These are phyloP conservation scores for Dendrocincla tyrannina DNA, from an alignment of 2,797 vertebrate genomes.

Conservation along the genomic window DNA sequence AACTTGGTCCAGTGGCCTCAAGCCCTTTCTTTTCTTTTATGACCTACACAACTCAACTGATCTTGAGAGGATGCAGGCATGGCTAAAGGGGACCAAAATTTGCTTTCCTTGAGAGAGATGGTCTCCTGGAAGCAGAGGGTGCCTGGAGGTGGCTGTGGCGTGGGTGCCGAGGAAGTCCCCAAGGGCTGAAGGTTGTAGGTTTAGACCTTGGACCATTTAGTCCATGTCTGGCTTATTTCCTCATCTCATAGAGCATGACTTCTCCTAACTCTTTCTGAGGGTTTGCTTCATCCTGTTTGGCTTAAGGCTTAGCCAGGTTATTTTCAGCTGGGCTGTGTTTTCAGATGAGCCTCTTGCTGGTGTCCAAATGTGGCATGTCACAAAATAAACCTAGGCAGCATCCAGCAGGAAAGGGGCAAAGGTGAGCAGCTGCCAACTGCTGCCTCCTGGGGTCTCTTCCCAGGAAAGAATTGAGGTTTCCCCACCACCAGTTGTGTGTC, in stretches of 20 bases:
- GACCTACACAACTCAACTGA: background rate
- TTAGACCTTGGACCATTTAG: background rate
- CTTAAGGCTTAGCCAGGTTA: background rate
- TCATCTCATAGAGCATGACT: background rate
- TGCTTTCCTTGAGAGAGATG: fast-evolving
- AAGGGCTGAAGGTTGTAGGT: background rate
- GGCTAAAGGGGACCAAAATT: background rate
- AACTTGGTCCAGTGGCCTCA: background rate
- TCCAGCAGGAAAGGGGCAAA: fast-evolving
- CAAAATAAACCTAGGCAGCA: background rate
- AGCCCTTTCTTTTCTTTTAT: background rate
- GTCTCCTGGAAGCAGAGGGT: background rate
- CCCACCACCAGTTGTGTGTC: fast-evolving
- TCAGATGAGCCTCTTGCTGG: background rate
- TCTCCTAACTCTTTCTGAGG: background rate
- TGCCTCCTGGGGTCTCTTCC: background rate
- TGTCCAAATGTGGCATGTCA: fast-evolving
- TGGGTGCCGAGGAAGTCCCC: background rate
- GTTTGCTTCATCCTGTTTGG: background rate
- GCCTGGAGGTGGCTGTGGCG: background rate
- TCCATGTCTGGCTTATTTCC: background rate
- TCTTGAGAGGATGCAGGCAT: background rate
- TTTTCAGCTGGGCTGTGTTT: background rate
- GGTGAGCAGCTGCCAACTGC: background rate
- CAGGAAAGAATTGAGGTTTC: background rate